A percentile compares a stretch with the other conserved stretches of the same genome.
These are phyloP conservation scores for Nudaria mundana DNA, from an alignment of 2,888 invertebrate species.

Conservation along the genomic window DNA sequence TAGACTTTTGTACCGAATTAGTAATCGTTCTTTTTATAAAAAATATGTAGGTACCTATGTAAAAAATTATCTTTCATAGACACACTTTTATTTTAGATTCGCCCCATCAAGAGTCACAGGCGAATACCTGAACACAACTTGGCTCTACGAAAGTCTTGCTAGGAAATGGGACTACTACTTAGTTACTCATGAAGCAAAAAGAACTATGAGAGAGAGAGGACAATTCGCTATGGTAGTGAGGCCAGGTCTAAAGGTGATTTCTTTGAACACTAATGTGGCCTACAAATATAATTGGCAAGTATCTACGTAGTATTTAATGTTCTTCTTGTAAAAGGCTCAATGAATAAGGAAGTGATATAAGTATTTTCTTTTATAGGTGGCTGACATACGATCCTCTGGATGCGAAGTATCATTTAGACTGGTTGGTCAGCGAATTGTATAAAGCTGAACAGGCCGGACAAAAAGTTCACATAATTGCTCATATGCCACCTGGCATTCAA, in stretches of 20 bases:
- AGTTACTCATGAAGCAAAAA: conserved; percentile 81
- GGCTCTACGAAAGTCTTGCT: conserved; percentile 88
- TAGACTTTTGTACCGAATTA: no score
- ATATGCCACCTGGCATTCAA: conserved; percentile 88
- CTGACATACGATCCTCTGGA: conserved; percentile 86
- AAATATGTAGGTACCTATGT: no score
- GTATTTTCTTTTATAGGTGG: conserved; percentile 78
- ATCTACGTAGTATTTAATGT: not conserved
- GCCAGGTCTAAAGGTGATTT: conserved; percentile 87
- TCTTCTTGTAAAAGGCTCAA: no score
- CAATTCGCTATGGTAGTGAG: conserved; percentile 87
- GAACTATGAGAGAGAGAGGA: conserved; percentile 84
- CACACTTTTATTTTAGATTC: conserved; percentile 69
- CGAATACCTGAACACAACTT: conserved; percentile 80
- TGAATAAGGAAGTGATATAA: not conserved
- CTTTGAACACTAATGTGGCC: conserved; percentile 91
- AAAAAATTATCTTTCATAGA: not conserved
- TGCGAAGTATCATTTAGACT: conserved; percentile 88
- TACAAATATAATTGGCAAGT: conserved; percentile 85
- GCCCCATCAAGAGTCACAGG: conserved; percentile 77
- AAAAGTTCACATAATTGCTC: conserved; percentile 90
- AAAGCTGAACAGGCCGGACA: conserved; percentile 88
- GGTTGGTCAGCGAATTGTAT: conserved; percentile 88
- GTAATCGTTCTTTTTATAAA: no score
- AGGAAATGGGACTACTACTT: conserved; percentile 88